Base-by-base conservation (phyloP, 1,140 invertebrate species). In the Aphaenogaster floridana region DNA sequence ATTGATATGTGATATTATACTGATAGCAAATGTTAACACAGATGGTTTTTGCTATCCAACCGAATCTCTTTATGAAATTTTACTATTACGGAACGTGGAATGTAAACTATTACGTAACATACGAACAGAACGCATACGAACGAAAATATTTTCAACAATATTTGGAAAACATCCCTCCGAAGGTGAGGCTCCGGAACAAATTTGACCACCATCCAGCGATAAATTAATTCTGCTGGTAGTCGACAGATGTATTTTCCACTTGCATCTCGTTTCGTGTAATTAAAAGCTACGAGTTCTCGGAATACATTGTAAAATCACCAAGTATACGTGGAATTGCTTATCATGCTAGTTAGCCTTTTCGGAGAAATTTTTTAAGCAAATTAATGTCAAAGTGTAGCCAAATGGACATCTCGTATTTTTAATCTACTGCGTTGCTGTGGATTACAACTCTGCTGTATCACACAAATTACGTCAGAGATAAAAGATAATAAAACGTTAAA, bases 1-100 rank as follows among this genome's bases (percentile, higher is more conserved):
- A 80, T 80, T 80, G 63, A 84, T 63, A 74, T 74, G 54, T 36
- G 54, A 61, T 61, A 76, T 76, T 50, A 74, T 39, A 48, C 42
- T 59, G 48, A 36, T 61, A 84, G 21, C 42, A 21, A 71, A 84
- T 61, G n/a, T 61, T 61, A 63, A 84, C 2, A 39, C 34, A 76
- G 42, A 63, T 57, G 9, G 52, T 59, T 59, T 72, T 28, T 17
- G 50, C 66, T 71, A 57, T 71, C 52, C 42, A n/a, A 39, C 21
- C 28, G 28, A 54, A 81, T 72, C 52, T 36, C 28, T 83, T 36
- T 48, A 63, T 5, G 59, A 21, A 74, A 59, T 45, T 36, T 34
- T 36, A 17, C 42, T 52, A 36, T 36, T 66, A 79, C 34, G 9
- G 21, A 39, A 36, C 15, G 39, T 36, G 6, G 63, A 66, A 66